A percentile compares a stretch with the other conserved stretches of the same genome.
Conservation (phyloP, 1,140 invertebrate species). For the Drosophila lacteicornis region DNA sequence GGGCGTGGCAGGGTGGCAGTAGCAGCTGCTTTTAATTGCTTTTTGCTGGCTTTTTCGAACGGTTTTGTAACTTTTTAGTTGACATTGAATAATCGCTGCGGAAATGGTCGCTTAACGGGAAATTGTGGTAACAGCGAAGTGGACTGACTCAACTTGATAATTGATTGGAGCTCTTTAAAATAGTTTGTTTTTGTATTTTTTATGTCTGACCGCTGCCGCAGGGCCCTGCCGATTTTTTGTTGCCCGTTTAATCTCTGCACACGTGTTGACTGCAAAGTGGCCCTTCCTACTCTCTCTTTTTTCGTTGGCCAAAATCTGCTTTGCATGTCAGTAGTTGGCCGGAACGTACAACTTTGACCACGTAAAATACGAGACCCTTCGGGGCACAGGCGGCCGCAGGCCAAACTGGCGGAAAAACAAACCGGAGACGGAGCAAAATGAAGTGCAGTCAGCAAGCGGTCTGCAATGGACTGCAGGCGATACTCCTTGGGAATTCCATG, state of each 20-base stretch:
- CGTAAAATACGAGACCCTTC: slow-evolving; percentile 65
- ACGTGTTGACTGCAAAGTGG: slow-evolving; percentile 41
- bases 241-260: slow-evolving; percentile 55
- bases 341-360: slow-evolving; percentile 68
- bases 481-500: neutral
- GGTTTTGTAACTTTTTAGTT: slow-evolving; percentile 49
- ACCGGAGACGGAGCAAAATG: slow-evolving; percentile 11
- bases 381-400: slow-evolving; percentile 45
- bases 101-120: slow-evolving; percentile 75
- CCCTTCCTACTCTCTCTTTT: slow-evolving; percentile 2
- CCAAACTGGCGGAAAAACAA: slow-evolving; percentile 26
- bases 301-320: slow-evolving; percentile 43
- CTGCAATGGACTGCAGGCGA: slow-evolving; percentile 6
- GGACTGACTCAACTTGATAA: slow-evolving; percentile 49
- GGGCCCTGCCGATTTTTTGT: slow-evolving; percentile 34
- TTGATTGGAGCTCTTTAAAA: slow-evolving; percentile 71
- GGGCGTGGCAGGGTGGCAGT: neutral
- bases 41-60: slow-evolving; percentile 32
- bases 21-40: slow-evolving; percentile 70
- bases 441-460: slow-evolving; percentile 13
- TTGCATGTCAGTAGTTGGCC: slow-evolving; percentile 54
- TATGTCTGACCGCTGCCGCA: slow-evolving; percentile 30
- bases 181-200: slow-evolving; percentile 22
- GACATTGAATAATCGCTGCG: slow-evolving; percentile 73
- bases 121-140: slow-evolving; percentile 54